Conservation (phyloP, 2,888 invertebrate species). For the Penaeus monodon region DNA sequence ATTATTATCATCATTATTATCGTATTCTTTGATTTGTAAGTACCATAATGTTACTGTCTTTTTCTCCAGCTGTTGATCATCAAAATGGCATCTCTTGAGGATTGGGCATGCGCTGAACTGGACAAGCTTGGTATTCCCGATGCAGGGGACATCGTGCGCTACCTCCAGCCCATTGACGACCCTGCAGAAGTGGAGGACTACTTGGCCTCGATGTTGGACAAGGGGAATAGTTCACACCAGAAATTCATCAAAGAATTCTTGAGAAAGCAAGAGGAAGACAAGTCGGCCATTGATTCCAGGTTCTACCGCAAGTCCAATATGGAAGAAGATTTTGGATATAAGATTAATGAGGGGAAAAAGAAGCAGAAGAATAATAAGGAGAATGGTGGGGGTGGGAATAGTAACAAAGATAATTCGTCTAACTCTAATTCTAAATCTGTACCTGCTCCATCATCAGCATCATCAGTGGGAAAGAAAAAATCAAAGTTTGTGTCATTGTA, state of each 20-base stretch:
- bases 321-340: constrained; percentile 19
- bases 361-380: constrained; percentile 48
- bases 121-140: constrained; percentile 55
- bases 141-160: constrained; percentile 47
- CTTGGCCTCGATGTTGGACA: constrained; percentile 50
- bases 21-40: too few relatives aligned
- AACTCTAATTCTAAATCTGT: background rate
- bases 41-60: too few relatives aligned
- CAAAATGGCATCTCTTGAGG: constrained; percentile 44
- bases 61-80: too few relatives aligned
- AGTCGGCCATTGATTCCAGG: constrained; percentile 43
- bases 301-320: constrained; percentile 58
- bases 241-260: constrained; percentile 55
- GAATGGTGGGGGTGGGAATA: constrained; percentile 17
- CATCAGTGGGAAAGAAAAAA: constrained; percentile 51
- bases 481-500: constrained; percentile 58
- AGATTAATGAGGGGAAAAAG: constrained; percentile 38
- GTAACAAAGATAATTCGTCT: background rate
- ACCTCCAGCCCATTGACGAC: constrained; percentile 58
- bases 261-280: constrained; percentile 45
- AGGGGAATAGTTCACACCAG: constrained; percentile 28
- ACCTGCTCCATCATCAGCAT: background rate
- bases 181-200: constrained; percentile 53
- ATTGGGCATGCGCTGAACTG: constrained; percentile 58
- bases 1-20: too few relatives aligned